phyloP scores from a whole-genome alignment of 2,797 vertebrate species.

The Mormyrus hasselquistii region DNA sequence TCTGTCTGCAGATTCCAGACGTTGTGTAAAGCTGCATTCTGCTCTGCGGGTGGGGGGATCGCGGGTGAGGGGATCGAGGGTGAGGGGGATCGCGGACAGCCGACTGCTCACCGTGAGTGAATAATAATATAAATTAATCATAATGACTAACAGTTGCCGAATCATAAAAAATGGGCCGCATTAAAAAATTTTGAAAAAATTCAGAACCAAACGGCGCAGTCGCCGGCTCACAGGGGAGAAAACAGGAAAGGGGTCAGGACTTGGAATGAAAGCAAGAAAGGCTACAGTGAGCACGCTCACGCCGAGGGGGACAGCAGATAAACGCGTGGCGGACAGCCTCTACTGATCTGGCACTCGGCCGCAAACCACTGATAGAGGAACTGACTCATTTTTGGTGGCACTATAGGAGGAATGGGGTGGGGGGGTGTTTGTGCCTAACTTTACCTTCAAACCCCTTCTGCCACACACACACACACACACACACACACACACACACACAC shows the following conservation, averaged over 20 bases:
- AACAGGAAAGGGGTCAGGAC: not conserved
- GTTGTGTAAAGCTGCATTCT: not conserved
- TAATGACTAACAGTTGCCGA: not conserved
- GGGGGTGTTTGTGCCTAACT: not conserved
- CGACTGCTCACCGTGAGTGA: not conserved
- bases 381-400: not conserved
- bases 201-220: not conserved
- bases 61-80: not conserved
- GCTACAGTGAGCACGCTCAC: not conserved
- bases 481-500: not conserved
- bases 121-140: conserved; percentile 7
- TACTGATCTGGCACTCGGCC: not conserved
- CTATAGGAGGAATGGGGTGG: not conserved
- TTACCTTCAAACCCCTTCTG: not conserved
- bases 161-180: not conserved
- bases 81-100: no score
- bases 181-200: not conserved
- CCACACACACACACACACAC: not conserved
- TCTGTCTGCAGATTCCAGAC: not conserved
- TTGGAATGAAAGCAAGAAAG: not conserved
- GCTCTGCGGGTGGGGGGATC: not conserved
- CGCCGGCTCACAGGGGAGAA: not conserved
- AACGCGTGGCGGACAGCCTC: not conserved
- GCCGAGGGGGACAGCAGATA: not conserved
- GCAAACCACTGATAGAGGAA: not conserved